phyloP scores from a whole-genome alignment of 2,797 vertebrate species.

The Chiroxiphia lanceolata region DNA sequence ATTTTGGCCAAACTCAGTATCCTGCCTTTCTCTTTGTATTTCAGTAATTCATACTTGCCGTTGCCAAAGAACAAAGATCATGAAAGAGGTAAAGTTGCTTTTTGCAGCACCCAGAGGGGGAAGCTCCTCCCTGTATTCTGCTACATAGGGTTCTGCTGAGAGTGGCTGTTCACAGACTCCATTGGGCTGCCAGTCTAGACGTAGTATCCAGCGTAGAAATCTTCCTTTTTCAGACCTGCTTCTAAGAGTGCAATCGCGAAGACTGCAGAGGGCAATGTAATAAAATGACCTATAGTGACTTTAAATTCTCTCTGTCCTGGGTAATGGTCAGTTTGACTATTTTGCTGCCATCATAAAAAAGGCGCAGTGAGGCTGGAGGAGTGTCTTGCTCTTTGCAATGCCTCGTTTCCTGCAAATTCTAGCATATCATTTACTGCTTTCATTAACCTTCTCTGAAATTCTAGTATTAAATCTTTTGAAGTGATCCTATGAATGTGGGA shows the following conservation, averaged over 20 bases:
- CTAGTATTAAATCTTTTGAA: conserved; percentile 19
- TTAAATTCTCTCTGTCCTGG: not conserved
- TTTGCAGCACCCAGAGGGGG: not conserved
- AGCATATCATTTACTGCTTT: conserved; percentile 22
- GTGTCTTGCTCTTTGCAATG: not conserved
- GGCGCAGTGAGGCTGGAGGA: not conserved
- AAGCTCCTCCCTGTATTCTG: not conserved
- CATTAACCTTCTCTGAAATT: conserved; percentile 33
- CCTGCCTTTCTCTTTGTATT: not conserved
- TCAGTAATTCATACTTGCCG: not conserved
- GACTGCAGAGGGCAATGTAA: not conserved
- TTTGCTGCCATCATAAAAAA: conserved; percentile 11
- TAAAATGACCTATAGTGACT: not conserved
- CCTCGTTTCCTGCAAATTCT: conserved; percentile 9
- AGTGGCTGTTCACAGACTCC: not conserved
- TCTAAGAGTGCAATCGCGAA: not conserved
- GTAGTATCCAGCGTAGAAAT: not conserved
- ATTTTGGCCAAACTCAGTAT: not conserved
- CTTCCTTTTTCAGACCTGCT: not conserved
- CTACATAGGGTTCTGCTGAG: not conserved
- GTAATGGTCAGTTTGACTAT: not conserved
- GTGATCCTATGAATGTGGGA: not conserved
- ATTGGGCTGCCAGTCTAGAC: not conserved
- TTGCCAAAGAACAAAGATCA: not conserved
- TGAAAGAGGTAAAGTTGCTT: not conserved